These are phyloP conservation scores for Heteromyza rotundicornis DNA, from an alignment of 2,888 invertebrate species.

Conservation along the genomic window DNA sequence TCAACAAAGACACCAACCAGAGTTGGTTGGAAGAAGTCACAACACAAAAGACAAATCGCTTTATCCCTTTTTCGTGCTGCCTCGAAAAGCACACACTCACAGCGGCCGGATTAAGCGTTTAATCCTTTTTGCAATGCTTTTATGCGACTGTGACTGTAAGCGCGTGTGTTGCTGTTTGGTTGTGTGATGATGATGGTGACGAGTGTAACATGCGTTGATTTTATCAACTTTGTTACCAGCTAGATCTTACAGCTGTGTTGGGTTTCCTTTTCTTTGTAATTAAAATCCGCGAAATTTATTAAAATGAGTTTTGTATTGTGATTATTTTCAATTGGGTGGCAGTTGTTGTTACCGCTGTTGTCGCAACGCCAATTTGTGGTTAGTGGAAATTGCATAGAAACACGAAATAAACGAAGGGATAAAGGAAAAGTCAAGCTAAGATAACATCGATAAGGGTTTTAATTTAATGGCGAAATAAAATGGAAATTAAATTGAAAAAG, in stretches of 20 bases:
- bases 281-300: neutral
- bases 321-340: neutral
- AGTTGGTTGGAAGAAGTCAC: neutral
- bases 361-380: too few species aligned
- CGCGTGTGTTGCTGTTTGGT: too few species aligned
- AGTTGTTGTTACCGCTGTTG: neutral
- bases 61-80: neutral
- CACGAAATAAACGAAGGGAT: too few species aligned
- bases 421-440: neutral
- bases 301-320: neutral
- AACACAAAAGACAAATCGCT: neutral
- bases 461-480: neutral
- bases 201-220: neutral
- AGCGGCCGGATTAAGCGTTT: neutral
- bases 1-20: too few species aligned
- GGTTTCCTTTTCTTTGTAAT: neutral
- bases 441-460: neutral
- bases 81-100: neutral
- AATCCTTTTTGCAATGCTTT: neutral
- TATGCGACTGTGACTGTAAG: neutral
- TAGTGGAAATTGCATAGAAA: too few species aligned
- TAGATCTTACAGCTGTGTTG: neutral
- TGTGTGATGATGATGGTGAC: too few species aligned
- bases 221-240: neutral
- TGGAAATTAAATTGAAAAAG: too few species aligned